Evolutionary conservation across 1,140 invertebrate genomes (phyloP).

Genomic region (Caerostris extrusa): DNA sequence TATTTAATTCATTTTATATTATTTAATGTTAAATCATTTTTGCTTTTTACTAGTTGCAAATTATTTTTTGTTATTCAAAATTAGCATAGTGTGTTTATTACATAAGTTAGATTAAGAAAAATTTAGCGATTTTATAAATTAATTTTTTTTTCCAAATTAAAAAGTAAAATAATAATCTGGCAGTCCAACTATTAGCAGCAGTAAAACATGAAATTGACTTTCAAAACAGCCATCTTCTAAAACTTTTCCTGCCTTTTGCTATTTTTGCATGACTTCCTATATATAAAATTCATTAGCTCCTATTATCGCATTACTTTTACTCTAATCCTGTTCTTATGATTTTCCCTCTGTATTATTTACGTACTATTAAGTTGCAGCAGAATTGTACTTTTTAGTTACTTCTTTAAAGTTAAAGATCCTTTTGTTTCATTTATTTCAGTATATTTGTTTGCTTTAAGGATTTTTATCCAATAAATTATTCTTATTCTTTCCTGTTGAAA

Average conservation of each 20-base stretch:
- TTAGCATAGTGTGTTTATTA: too few relatives aligned
- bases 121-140: too few relatives aligned
- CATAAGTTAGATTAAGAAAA: too few relatives aligned
- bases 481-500: slow-evolving; percentile 29
- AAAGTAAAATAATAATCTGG: slow-evolving; percentile 23
- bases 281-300: not conserved
- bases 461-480: slow-evolving; percentile 24
- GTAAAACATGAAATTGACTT: not conserved
- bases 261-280: slow-evolving; percentile 27
- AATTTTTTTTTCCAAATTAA: not conserved
- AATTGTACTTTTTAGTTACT: not conserved
- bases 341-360: not conserved
- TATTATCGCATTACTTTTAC: not conserved
- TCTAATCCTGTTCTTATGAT: not conserved
- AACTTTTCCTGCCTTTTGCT: slow-evolving; percentile 21
- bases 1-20: too few relatives aligned
- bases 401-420: slow-evolving; percentile 10
- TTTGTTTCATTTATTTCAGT: slow-evolving; percentile 30
- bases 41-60: too few relatives aligned
- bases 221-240: slow-evolving; percentile 63
- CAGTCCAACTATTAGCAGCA: slow-evolving; percentile 38
- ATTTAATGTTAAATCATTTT: too few relatives aligned
- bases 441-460: slow-evolving; percentile 49
- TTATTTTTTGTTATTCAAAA: too few relatives aligned
- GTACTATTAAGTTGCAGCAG: not conserved